Evolutionary conservation across 2,113 vertebrate genomes (phyloP).

Genomic region (Protobothrops mucrosquamatus): DNA sequence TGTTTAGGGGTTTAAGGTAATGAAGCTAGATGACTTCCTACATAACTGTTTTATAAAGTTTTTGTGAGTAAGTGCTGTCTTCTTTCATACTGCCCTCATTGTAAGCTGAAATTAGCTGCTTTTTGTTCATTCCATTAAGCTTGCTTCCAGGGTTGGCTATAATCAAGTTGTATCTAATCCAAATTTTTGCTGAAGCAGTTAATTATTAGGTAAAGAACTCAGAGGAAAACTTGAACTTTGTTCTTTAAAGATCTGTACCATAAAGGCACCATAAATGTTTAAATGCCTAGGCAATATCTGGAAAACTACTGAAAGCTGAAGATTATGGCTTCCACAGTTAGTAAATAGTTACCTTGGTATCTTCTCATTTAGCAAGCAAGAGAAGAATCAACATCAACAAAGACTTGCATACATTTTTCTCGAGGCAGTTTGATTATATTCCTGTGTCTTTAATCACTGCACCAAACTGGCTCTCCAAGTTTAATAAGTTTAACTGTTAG

Average conservation of each 20-base stretch:
- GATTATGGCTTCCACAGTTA: background rate
- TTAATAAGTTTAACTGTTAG: background rate
- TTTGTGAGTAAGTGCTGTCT: background rate
- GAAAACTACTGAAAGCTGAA: background rate
- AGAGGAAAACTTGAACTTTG: no score
- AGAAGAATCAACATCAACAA: background rate
- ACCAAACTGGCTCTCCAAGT: background rate
- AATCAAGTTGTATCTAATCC: background rate
- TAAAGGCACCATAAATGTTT: background rate
- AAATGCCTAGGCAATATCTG: background rate
- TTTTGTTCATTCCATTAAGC: background rate
- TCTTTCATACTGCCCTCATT: no score
- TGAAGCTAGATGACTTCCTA: background rate
- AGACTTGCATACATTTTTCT: background rate
- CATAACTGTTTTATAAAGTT: background rate
- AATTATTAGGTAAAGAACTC: background rate
- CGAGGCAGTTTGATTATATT: background rate
- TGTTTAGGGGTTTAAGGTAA: background rate
- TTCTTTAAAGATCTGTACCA: no score
- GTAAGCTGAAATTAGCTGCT: background rate
- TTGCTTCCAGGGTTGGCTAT: background rate
- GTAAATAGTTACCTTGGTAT: background rate
- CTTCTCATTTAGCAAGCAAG: background rate
- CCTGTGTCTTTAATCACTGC: background rate
- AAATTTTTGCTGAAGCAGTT: background rate